phyloP scores from a whole-genome alignment of 2,113 vertebrate genomes.

The Oreotragus oreotragus region DNA sequence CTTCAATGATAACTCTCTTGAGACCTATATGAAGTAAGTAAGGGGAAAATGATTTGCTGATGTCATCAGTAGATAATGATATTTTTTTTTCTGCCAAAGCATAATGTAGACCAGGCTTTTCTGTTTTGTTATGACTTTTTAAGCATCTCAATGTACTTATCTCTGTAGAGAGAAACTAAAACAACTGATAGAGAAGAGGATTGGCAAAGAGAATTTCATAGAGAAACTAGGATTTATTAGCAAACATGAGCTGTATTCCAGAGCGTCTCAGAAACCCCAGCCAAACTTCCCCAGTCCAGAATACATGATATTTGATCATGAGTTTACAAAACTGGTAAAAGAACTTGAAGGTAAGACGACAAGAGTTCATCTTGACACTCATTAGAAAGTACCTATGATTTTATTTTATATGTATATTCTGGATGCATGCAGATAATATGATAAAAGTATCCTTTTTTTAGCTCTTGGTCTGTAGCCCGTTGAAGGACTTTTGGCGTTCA shows the following conservation, averaged over 20 bases:
- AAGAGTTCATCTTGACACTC: not conserved
- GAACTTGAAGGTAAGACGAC: conserved; percentile 92
- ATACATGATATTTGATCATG: conserved; percentile 98
- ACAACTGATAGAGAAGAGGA: conserved; percentile 97
- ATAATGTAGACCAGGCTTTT: not conserved
- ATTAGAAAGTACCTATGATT: not conserved
- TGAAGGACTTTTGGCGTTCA: not conserved
- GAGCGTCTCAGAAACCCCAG: conserved; percentile 96
- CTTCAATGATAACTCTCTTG: conserved; percentile 97
- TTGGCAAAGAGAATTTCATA: conserved; percentile 97
- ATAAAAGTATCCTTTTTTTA: not conserved
- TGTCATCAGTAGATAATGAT: not conserved
- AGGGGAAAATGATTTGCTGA: not conserved
- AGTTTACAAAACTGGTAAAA: conserved; percentile 97
- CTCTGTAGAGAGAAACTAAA: conserved; percentile 93
- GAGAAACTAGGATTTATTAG: conserved; percentile 97
- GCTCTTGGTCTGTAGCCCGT: not conserved
- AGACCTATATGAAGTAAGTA: conserved; percentile 94
- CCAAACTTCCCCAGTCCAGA: conserved; percentile 93
- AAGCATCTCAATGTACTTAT: not conserved
- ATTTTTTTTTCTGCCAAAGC: not conserved
- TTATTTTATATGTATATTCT: not conserved
- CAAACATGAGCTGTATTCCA: conserved; percentile 97
- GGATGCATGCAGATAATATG: not conserved
- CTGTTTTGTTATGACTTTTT: not conserved